phyloP scores from a whole-genome alignment of 1,140 invertebrate species.

The Propsilocerus akamusi region DNA sequence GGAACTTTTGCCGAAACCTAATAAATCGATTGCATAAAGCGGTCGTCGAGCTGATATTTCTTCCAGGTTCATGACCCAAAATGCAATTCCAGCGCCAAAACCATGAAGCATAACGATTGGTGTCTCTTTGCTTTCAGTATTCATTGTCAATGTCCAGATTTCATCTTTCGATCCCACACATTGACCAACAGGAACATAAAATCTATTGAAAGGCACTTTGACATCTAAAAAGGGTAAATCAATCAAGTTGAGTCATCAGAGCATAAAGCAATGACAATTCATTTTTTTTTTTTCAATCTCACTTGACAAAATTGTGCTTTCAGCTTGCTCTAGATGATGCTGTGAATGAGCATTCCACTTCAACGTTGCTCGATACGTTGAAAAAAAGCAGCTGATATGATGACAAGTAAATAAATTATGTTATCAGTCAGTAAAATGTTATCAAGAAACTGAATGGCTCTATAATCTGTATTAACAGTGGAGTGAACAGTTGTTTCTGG shows the following conservation, averaged over 20 bases:
- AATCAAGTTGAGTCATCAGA: neutral
- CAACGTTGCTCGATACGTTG: neutral
- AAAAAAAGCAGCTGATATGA: neutral
- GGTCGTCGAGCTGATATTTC: slow-evolving; percentile 42
- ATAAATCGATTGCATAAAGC: slow-evolving; percentile 68
- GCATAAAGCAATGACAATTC: neutral
- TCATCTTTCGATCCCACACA: slow-evolving; percentile 40
- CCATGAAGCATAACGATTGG: slow-evolving; percentile 73
- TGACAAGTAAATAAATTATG: neutral
- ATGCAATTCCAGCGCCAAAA: slow-evolving; percentile 57
- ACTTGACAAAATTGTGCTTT: neutral
- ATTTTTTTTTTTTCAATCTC: neutral
- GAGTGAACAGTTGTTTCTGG: neutral
- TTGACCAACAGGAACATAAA: slow-evolving; percentile 49
- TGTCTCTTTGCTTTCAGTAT: slow-evolving; percentile 35
- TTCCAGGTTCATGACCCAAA: slow-evolving; percentile 69
- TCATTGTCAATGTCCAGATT: slow-evolving; percentile 55
- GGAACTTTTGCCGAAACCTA: slow-evolving; percentile 72
- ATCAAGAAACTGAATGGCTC: too few relatives aligned
- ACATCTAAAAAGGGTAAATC: neutral
- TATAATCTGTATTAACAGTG: neutral
- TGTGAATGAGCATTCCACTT: neutral
- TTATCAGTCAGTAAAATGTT: neutral
- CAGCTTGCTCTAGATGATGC: neutral
- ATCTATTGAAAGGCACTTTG: slow-evolving; percentile 12